Base-by-base conservation (phyloP, 1,140 invertebrate species). In the Liolophura sinensis region DNA sequence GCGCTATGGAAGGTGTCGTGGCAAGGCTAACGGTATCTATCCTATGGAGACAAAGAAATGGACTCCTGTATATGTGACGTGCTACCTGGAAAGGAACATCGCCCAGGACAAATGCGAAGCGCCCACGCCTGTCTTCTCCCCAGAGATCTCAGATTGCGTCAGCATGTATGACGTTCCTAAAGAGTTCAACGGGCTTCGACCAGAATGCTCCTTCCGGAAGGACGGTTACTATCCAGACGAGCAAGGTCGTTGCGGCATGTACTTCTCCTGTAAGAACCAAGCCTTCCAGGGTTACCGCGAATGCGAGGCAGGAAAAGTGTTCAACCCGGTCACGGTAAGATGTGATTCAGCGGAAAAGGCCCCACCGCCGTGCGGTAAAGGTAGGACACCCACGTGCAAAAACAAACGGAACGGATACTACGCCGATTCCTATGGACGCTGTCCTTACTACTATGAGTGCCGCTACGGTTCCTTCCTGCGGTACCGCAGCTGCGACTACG, bases 201-300 rank as follows among this genome's bases (percentile, higher is more conserved):
- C 72, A 9, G 69, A 68, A 52, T 73, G 72, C 22, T 64, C 59
- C 18, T 54, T 48, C 27, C 27, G 69, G 1, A 49, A 62, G 18
- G 69, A 73, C 31, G 72, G 72, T 11, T 67, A 65, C 55, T 74
- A 74, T 52, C 68, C 73, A 16, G 73, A 74, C 51, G 73, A 74
- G 31, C 70, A 72, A 54, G 70, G 73, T 20, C 68, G 70, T 12
- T 74, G 73, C 60, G 70, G 68, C 18, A 70, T 74, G 14, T 74
- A 68, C 60, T 74, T 72, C 62, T 54, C 69, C 46, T 74, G 73
- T 48, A 50, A 56, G 3, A 27, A 70, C 54, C 25, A 50, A 11
- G 16, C 58, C 1, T 74, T 74, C 57, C 20, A 27, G 0, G 66
- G 66, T 15, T 74, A 70, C 27, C 66, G 68, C 31, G 65, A 74